Conservation (phyloP, 2,888 invertebrate species). For the Heliconius cydno region DNA sequence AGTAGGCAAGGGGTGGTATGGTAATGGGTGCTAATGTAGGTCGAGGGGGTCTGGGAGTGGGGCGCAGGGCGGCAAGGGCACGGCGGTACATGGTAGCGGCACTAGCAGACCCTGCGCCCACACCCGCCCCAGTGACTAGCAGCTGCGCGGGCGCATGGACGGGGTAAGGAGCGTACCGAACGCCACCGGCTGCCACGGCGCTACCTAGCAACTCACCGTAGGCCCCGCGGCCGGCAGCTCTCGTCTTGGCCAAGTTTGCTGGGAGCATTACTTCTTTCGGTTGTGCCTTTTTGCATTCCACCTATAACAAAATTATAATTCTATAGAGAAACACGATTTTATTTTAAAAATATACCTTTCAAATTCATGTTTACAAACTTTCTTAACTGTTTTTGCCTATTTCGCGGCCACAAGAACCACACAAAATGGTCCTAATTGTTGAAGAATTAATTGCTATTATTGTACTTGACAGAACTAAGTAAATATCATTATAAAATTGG, state of each 20-base stretch:
- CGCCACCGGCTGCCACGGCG: constrained; percentile 83
- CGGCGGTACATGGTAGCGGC: constrained; percentile 74
- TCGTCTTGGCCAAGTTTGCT: constrained; percentile 96
- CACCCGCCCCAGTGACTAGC: constrained; percentile 71
- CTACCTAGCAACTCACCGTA: constrained; percentile 98
- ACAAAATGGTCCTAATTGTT: constrained; percentile 38
- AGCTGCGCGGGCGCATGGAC: constrained; percentile 82
- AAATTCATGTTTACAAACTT: constrained; percentile 15
- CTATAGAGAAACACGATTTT: neutral
- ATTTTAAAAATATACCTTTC: neutral
- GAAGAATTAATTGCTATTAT: constrained; percentile 55
- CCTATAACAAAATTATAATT: constrained; percentile 84
- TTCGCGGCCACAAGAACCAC: constrained; percentile 30
- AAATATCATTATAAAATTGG: constrained; percentile 65
- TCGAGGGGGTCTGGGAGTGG: constrained; percentile 70
- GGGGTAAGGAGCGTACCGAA: constrained; percentile 85
- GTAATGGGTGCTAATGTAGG: constrained; percentile 71
- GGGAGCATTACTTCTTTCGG: constrained; percentile 99
- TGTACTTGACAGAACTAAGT: constrained; percentile 63
- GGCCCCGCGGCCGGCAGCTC: constrained; percentile 97
- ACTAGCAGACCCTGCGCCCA: constrained; percentile 65
- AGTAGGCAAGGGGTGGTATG: constrained; percentile 76
- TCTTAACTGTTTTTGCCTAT: constrained; percentile 32
- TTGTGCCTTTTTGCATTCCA: constrained; percentile 99
- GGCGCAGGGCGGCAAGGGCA: constrained; percentile 75